These are phyloP conservation scores for Proctacanthus coquilletti DNA, from an alignment of 1,140 invertebrate species.

Conservation along the genomic window DNA sequence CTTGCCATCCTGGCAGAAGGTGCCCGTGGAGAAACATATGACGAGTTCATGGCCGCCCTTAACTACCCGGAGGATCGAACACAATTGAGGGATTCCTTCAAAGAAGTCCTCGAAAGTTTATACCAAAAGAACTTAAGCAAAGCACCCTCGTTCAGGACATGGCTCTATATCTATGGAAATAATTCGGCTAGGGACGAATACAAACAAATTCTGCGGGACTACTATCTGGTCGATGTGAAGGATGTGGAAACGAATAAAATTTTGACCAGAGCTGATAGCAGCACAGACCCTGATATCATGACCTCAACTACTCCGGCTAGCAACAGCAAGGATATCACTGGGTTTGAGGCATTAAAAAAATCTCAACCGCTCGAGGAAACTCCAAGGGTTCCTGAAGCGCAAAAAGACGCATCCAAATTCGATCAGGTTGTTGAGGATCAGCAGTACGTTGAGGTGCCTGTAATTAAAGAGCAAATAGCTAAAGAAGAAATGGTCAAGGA, in stretches of 20 bases:
- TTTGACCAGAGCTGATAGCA: slow-evolving; percentile 1
- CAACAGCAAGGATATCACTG: slow-evolving; percentile 27
- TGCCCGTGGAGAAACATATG: slow-evolving; percentile 37
- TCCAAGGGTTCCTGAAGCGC: neutral
- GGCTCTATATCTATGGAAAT: slow-evolving; percentile 47
- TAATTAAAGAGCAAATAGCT: slow-evolving; percentile 24
- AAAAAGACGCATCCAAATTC: slow-evolving; percentile 26
- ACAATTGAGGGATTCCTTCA: slow-evolving; percentile 22
- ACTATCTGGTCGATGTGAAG: slow-evolving; percentile 42
- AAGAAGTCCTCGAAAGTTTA: slow-evolving; percentile 32
- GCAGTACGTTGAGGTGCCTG: slow-evolving; percentile 29
- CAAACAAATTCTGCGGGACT: slow-evolving; percentile 36
- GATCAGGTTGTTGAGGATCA: slow-evolving; percentile 28
- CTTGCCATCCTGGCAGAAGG: slow-evolving; percentile 43
- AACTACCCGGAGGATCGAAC: slow-evolving; percentile 34
- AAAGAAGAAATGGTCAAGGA: slow-evolving; percentile 17
- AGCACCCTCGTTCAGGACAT: slow-evolving; percentile 43
- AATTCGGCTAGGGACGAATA: slow-evolving; percentile 40
- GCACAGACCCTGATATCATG: neutral
- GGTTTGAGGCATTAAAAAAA: slow-evolving; percentile 20
- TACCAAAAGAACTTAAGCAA: slow-evolving; percentile 34
- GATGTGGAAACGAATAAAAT: slow-evolving; percentile 29
- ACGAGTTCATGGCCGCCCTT: slow-evolving; percentile 37
- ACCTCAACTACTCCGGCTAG: slow-evolving; percentile 12
- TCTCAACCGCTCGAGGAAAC: neutral